phyloP scores from a whole-genome alignment of 2,113 vertebrate genomes.

The Plecotus auritus region DNA sequence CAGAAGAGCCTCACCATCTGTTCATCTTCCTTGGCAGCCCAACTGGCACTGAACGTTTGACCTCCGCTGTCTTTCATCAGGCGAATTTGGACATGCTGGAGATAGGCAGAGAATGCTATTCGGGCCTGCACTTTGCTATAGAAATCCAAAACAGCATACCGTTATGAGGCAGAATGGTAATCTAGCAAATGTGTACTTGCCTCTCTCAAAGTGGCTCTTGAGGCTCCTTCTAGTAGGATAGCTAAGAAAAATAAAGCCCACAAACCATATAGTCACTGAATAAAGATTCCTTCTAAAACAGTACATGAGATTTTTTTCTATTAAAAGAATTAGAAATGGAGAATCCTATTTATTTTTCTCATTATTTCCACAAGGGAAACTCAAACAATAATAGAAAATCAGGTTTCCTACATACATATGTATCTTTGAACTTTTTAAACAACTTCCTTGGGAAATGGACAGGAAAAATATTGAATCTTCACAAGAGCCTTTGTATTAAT shows the following conservation, averaged over 20 bases:
- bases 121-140: conserved; percentile 95
- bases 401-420: not conserved
- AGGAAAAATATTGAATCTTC: not conserved
- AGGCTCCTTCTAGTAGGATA: not conserved
- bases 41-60: conserved; percentile 79
- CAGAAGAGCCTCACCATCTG: conserved; percentile 90
- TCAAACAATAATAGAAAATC: not conserved
- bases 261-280: not conserved
- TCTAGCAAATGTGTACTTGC: not conserved
- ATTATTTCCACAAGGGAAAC: not conserved
- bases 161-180: conserved; percentile 14
- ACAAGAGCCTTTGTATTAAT: not conserved
- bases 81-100: conserved; percentile 91
- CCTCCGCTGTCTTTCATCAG: conserved; percentile 86
- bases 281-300: not conserved
- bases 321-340: not conserved
- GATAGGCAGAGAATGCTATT: conserved; percentile 93
- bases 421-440: conserved; percentile 25
- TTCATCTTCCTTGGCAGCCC: conserved; percentile 89
- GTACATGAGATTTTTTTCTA: not conserved
- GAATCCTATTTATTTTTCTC: conserved; percentile 25
- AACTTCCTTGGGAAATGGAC: not conserved
- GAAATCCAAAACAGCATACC: conserved; percentile 61
- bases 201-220: not conserved
- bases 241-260: not conserved